Percentiles rank a stretch among this genome's conserved stretches.
Conservation (phyloP, 2,797 vertebrate genomes). For the Octomys mimax region DNA sequence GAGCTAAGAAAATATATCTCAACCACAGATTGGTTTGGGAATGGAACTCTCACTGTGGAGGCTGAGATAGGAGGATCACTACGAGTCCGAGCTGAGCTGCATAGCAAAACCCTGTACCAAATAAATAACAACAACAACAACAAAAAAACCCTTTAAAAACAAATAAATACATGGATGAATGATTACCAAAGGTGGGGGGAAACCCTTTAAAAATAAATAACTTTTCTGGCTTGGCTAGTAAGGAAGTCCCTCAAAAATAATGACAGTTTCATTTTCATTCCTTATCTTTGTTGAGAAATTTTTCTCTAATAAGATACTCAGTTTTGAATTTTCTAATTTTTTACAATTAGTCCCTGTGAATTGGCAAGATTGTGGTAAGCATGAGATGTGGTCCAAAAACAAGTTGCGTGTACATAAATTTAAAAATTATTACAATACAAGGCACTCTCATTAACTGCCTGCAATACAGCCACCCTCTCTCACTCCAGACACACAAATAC, state of each 20-base stretch:
- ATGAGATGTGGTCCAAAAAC: not conserved
- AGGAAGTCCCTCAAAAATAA: not conserved
- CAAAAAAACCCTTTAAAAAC: too few relatives aligned
- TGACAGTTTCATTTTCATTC: not conserved
- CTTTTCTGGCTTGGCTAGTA: not conserved
- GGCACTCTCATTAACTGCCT: not conserved
- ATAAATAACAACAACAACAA: too few relatives aligned
- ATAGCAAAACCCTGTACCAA: too few relatives aligned
- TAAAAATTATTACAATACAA: not conserved
- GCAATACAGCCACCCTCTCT: not conserved
- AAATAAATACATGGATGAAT: too few relatives aligned
- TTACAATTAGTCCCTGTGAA: not conserved
- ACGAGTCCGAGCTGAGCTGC: too few relatives aligned
- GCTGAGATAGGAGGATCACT: too few relatives aligned
- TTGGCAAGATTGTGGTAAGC: not conserved
- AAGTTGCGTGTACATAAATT: not conserved
- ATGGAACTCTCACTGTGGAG: not conserved
- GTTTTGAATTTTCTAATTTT: not conserved
- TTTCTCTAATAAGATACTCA: not conserved
- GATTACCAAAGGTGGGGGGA: too few relatives aligned
- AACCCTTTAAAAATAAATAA: not conserved
- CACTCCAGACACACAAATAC: not conserved
- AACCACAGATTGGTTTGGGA: not conserved
- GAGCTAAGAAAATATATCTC: conserved; percentile 11
- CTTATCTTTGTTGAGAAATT: not conserved